Percentiles rank a stretch among this genome's conserved stretches.
These are phyloP conservation scores for Malurus alboscapulatus DNA, from an alignment of 2,113 vertebrate genomes.

Conservation along the genomic window DNA sequence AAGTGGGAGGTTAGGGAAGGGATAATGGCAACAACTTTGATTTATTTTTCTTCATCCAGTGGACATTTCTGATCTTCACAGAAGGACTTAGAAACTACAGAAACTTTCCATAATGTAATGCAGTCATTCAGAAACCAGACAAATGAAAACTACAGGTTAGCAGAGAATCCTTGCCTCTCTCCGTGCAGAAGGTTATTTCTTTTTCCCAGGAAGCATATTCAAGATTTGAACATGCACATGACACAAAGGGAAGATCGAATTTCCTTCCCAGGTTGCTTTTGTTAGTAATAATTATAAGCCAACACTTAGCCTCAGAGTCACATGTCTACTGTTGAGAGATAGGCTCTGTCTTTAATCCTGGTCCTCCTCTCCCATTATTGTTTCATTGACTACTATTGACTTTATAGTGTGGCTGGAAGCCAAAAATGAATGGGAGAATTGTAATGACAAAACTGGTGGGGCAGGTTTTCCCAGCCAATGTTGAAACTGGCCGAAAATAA, in stretches of 20 bases:
- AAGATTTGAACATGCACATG: constrained; percentile 6
- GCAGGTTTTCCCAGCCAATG: constrained; percentile 54
- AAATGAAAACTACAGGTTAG: constrained; percentile 15
- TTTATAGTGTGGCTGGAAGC: constrained; percentile 56
- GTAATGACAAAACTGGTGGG: constrained; percentile 56
- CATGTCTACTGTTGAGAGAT: constrained; percentile 40
- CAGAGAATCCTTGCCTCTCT: background rate
- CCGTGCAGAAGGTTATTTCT: background rate
- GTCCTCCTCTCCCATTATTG: constrained; percentile 59
- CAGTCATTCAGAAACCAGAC: background rate
- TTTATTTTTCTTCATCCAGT: background rate
- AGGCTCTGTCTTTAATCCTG: constrained; percentile 32
- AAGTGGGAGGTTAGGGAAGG: background rate
- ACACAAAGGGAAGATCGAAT: constrained; percentile 32
- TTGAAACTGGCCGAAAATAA: constrained; percentile 45
- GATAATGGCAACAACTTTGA: background rate
- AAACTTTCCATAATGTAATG: background rate
- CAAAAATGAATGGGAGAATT: constrained; percentile 25
- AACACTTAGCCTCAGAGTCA: constrained; percentile 44
- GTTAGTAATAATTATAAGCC: constrained; percentile 51
- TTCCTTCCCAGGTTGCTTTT: constrained; percentile 46
- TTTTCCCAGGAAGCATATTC: background rate
- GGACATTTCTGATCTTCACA: background rate
- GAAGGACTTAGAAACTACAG: background rate
- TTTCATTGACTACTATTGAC: constrained; percentile 66